Evolutionary conservation across 2,888 invertebrate species (phyloP), one percentile per base, ranked within the genome.

Genomic region (Zootermopsis nevadensis): DNA sequence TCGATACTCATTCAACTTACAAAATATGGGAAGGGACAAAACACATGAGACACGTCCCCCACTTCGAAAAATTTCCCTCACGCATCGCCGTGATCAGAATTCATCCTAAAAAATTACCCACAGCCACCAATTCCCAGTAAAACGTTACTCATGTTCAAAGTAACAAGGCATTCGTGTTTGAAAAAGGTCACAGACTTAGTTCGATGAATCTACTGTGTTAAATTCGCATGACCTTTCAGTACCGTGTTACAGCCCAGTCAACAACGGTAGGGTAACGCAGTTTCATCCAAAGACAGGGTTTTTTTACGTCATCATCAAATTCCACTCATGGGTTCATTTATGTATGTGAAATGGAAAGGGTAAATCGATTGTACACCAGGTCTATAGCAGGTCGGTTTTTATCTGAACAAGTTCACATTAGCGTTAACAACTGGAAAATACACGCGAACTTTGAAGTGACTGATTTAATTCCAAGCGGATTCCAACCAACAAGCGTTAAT

Each of bases 401-500:
- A 77, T 31, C 35, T 30, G 31, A 55, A 77, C 55, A 31, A 38
- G 53, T 33, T 77, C 55, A 77, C 33, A 30, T 48, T 48, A 15
- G 55, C 77, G 77, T 55, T 53, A 77, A 77, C 77, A 53, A n/a
- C 42, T 48, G 38, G 42, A 24, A 76, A 48, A 48, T 42, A 76
- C 42, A 38, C 38, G 33, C 33, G 30, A 33, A 77, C 77, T 77
- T 77, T 77, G 77, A 77, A 77, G 77, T 77, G 77, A 77, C 55
- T 77, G 77, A n/a, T 55, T 77, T 33, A 33, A 55, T 77, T 77
- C 31, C 55, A 77, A 77, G 77, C 55, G 48, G 77, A 53, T 33
- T 77, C 53, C 22, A 77, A 30, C 55, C 31, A 48, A 22, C 33
- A 8, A 77, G 77, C 77, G 77, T 77, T 33, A 67, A 67, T 67